Evolutionary conservation across 1,140 invertebrate genomes (phyloP), one percentile per base, ranked within the genome.

Genomic region (Drosophila littoralis): DNA sequence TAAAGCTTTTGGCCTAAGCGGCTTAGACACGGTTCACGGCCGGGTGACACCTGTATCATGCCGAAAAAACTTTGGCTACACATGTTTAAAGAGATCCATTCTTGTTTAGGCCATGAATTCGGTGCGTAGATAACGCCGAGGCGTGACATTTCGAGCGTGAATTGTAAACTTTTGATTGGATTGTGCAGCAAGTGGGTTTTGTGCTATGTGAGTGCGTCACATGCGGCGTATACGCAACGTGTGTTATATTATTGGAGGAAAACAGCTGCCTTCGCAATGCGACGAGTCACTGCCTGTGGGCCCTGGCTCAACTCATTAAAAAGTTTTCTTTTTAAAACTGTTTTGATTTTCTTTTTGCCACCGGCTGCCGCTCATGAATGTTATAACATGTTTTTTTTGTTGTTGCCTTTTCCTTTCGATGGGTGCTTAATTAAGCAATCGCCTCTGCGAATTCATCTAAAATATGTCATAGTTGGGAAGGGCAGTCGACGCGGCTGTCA

Each of bases 121-220:
- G 13, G 32, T 10, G 38, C 17, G 17, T 15, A 73, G 74, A 67
- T 55, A 64, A 75, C 74, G 74, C 52, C 54, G 75, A 66, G 77
- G 81, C 64, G 63, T 63, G 72, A 80, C 81, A 88, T 88, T 89
- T 89, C 77, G 52, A 83, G 83, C 83, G 80, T 88, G 82, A 88
- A 88, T 88, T 88, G 79, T 84, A 88, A 88, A 88, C 83, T 88
- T 88, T 88, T 88, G 83, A 88, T 88, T 88, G 83, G 83, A 88
- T 88, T 88, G 84, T 83, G 82, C 81, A 81, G 75, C 78, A 81
- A 81, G 77, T 85, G 81, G 67, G 72, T 5, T 28, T 28, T 28
- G 22, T 28, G 57, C 68, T 79, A 69, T 55, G 69, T 61, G 75
- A 77, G 60, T 54, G 50, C 42, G 52, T 45, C 67, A 63, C 71